phyloP scores from a whole-genome alignment of 2,797 vertebrate species.

The Myripristis jacobus region DNA sequence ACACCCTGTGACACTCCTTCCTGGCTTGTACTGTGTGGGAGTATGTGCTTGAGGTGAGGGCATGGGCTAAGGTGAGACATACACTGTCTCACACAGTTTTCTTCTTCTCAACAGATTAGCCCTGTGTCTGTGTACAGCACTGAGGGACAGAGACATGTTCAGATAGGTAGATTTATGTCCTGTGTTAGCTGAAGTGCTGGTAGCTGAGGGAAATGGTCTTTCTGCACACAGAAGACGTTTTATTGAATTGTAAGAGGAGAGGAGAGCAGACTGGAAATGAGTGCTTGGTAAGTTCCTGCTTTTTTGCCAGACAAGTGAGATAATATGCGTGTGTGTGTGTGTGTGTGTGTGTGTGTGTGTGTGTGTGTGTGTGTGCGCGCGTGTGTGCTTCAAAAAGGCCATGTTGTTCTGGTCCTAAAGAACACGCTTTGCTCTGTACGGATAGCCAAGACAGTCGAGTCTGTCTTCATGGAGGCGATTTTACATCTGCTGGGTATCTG shows the following conservation, averaged over 20 bases:
- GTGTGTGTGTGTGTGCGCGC: too few relatives aligned
- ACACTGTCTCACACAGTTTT: conserved; percentile 25
- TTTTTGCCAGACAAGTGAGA: conserved; percentile 24
- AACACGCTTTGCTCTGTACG: neutral
- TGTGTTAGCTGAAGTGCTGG: conserved; percentile 22
- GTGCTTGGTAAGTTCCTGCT: conserved; percentile 67
- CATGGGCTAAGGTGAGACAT: conserved; percentile 52
- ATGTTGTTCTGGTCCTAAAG: neutral
- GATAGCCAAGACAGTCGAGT: neutral
- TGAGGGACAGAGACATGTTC: neutral
- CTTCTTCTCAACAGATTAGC: too few relatives aligned
- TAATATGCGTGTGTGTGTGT: too few relatives aligned
- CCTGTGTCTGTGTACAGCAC: conserved; percentile 8
- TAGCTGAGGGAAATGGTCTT: conserved; percentile 70
- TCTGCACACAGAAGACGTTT: conserved; percentile 71
- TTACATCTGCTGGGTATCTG: conserved; percentile 4
- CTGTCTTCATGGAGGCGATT: neutral
- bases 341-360: too few relatives aligned
- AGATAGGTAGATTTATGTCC: conserved; percentile 20
- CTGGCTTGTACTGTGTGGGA: conserved; percentile 29
- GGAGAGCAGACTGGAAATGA: conserved; percentile 37
- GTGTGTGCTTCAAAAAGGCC: too few relatives aligned
- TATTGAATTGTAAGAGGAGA: conserved; percentile 76
- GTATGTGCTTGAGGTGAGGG: conserved; percentile 45
- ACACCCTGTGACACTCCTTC: conserved; percentile 58